These are phyloP conservation scores for Solenodon paradoxus DNA, from an alignment of 2,113 vertebrate species.

Conservation along the genomic window DNA sequence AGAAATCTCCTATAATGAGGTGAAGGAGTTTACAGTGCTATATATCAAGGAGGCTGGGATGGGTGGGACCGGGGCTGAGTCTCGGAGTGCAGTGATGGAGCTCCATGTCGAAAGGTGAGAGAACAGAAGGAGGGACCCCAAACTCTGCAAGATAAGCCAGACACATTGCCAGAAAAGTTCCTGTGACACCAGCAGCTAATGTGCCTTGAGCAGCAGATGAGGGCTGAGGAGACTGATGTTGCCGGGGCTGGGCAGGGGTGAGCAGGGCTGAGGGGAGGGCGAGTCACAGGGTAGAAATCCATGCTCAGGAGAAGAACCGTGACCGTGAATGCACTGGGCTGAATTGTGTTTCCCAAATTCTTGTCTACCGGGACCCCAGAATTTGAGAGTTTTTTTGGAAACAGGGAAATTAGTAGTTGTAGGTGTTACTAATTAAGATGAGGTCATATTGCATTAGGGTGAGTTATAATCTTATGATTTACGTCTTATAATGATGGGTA, in stretches of 20 bases:
- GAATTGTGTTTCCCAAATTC: neutral
- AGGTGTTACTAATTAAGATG: neutral
- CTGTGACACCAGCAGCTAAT: neutral
- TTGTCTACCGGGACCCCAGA: neutral
- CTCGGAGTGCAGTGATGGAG: slow-evolving; percentile 73
- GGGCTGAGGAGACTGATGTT: neutral
- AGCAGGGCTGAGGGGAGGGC: fast-evolving
- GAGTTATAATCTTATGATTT: neutral
- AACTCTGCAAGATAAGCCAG: neutral
- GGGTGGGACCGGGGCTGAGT: slow-evolving; percentile 78
- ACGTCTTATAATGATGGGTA: neutral
- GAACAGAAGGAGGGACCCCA: slow-evolving; percentile 16
- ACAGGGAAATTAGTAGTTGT: neutral
- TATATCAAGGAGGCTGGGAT: slow-evolving; percentile 82
- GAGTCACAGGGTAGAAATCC: neutral
- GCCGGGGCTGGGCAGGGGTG: neutral
- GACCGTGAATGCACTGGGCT: neutral
- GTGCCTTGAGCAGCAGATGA: neutral
- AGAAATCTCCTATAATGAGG: slow-evolving; percentile 86
- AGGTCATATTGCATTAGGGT: neutral
- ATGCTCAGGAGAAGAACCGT: neutral
- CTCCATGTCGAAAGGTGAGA: slow-evolving; percentile 60
- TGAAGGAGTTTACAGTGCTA: slow-evolving; percentile 84
- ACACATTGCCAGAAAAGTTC: neutral
- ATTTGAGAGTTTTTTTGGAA: neutral